Evolutionary conservation across 2,797 vertebrate genomes (phyloP).

Genomic region (Menidia menidia): DNA sequence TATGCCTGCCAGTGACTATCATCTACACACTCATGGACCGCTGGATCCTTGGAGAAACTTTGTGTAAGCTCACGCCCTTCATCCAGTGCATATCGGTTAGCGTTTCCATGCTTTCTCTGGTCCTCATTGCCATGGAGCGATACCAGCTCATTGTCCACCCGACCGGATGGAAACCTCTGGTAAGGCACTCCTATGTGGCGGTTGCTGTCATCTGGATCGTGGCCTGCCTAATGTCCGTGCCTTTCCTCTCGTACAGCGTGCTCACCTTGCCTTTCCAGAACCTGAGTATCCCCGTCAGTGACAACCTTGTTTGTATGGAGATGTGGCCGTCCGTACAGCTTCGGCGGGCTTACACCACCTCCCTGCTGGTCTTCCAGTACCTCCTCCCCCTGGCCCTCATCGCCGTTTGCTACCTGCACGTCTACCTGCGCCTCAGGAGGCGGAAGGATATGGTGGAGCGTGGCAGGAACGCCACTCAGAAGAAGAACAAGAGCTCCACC

Average conservation of each 20-base stretch:
- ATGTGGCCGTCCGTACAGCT: slow-evolving; percentile 79
- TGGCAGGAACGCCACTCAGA: slow-evolving; percentile 71
- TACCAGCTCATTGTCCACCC: slow-evolving; percentile 90
- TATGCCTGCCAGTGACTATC: slow-evolving; percentile 87
- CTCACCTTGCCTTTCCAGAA: slow-evolving; percentile 81
- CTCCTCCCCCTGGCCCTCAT: slow-evolving; percentile 84
- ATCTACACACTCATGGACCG: slow-evolving; percentile 90
- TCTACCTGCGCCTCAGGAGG: slow-evolving; percentile 85
- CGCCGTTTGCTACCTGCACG: slow-evolving; percentile 84
- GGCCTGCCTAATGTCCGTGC: slow-evolving; percentile 84
- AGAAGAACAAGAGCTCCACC: slow-evolving; percentile 78
- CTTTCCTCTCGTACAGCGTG: slow-evolving; percentile 82
- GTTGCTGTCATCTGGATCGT: slow-evolving; percentile 85
- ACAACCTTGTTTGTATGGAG: slow-evolving; percentile 85
- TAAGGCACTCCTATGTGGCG: slow-evolving; percentile 86
- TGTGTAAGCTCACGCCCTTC: slow-evolving; percentile 87
- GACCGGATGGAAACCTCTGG: slow-evolving; percentile 86
- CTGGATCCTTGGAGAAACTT: slow-evolving; percentile 86
- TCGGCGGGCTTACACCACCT: slow-evolving; percentile 85
- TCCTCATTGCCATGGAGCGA: slow-evolving; percentile 88
- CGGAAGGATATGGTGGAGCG: slow-evolving; percentile 87
- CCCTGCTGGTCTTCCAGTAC: slow-evolving; percentile 86
- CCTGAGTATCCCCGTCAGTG: slow-evolving; percentile 71
- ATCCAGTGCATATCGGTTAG: slow-evolving; percentile 86
- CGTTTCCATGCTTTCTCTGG: slow-evolving; percentile 86